Conservation (phyloP, 2,888 invertebrate genomes). For the Thymelicus sylvestris region DNA sequence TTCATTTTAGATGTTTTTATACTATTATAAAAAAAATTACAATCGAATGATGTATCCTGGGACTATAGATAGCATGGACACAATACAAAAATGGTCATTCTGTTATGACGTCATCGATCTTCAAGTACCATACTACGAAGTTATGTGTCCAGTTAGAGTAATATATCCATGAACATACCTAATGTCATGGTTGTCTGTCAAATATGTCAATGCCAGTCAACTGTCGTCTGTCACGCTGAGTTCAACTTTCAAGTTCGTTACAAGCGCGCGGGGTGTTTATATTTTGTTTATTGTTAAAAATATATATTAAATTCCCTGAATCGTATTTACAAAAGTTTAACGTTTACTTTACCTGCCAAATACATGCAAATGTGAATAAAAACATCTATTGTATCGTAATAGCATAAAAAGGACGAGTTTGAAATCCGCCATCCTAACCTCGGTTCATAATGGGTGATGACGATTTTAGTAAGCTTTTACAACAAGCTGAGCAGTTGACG, state of each 20-base stretch:
- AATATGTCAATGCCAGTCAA: not conserved
- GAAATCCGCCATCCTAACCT: constrained; percentile 59
- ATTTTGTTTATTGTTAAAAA: not conserved
- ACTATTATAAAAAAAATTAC: too few species aligned
- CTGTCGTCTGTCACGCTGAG: not conserved
- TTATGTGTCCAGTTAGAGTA: too few species aligned
- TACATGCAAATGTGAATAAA: not conserved
- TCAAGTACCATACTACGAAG: too few species aligned
- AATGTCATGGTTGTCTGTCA: not conserved
- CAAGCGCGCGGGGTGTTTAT: not conserved
- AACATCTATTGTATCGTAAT: not conserved
- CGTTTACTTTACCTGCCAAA: not conserved
- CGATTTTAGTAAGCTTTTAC: constrained; percentile 94
- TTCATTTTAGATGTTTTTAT: too few species aligned
- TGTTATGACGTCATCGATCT: too few species aligned
- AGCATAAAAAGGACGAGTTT: not conserved
- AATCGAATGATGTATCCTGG: too few species aligned
- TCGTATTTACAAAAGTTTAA: not conserved
- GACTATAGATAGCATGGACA: too few species aligned
- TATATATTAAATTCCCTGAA: too few species aligned
- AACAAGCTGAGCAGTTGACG: constrained; percentile 96
- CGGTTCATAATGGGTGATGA: constrained; percentile 71
- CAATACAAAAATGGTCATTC: too few species aligned
- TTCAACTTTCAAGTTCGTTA: not conserved
- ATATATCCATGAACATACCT: not conserved